Evolutionary conservation across 2,797 vertebrate species (phyloP), one percentile per base, ranked within the genome.

Genomic region (Poecilia wingei): DNA sequence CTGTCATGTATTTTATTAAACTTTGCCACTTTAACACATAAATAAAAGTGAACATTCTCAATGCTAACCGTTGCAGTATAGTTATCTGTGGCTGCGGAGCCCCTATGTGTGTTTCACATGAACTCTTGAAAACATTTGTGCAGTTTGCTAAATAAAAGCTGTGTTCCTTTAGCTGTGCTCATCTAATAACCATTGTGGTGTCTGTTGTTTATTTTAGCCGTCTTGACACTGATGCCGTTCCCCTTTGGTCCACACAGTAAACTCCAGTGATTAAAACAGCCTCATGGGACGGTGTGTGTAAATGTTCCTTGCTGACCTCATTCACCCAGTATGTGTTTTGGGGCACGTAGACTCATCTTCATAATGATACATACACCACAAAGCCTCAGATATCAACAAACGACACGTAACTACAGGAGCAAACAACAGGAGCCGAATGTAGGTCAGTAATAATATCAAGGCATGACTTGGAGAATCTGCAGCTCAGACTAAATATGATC

Each of bases 371-470:
- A 86, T 68, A 47, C 76, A 85, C 86, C 73, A 18, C 74, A 68
- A 81, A 82, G 87, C 41, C 83, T 87, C 75, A 64, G 88, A 79
- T 57, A 49, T 78, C 73, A 86, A 55, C 82, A 76, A 73, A 69
- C 75, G 74, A 68, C 82, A 69, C 51, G 69, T 77, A 76, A 77
- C 76, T 70, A 74, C 68, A 82, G 72, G 82, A 82, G 89, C 82
- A 55, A 33, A 74, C 80, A 79, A 64, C 88, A 90, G 89, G 87
- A 90, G 88, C 84, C 88, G 76, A 86, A 91, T 92, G 79, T 92
- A 83, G 92, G 88, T 90, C 92, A 90, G 90, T 75, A 79, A 88
- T 76, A 76, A 88, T 82, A 91, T 86, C 12, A 88, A 84, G 78
- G 78, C 4, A 5, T 88, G 89, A 91, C 57, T 88, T 82, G 79